Evolutionary conservation across 2,888 invertebrate species (phyloP), one percentile per base, ranked within the genome.

Genomic region (Meiosimyza platycephala): DNA sequence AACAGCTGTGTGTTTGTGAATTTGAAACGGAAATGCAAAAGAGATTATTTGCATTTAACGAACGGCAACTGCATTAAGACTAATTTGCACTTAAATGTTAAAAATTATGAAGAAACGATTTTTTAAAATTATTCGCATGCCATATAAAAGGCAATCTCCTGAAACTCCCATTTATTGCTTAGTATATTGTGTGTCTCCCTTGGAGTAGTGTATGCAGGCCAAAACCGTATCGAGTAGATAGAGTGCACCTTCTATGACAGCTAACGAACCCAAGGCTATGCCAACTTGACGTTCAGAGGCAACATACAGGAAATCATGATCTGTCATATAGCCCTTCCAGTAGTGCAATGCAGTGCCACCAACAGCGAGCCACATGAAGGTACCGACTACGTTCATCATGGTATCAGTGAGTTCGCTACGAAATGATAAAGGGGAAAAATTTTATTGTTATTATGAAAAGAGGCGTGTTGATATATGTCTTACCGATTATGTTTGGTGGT

Each of bases 271-370:
- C 78, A 95, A 88, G 1, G 95, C 95, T 66, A 95, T 87, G 73
- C 95, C 96, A 51, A 94, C 92, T 89, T 94, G 92, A 89, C 92
- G 90, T 85, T 95, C 95, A 0, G 92, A 91, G 68, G 92, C 91
- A 2, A 93, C 92, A 79, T 92, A 90, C 74, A 91, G 88, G 85
- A 90, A 93, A 84, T 93, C 93, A 82, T 95, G 92, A 83, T 95
- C 94, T 18, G 92, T 90, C 86, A 93, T 92, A 88, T 95, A 96
- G 1, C 95, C 95, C 74, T 93, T 92, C 95, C 95, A 96, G 88
- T 95, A 96, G 88, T 95, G 95, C 22, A 95, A 89, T 0, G 95
- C 95, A 33, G 94, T 94, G 0, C 94, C 95, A 1, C 95, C 95
- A 60, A 95, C 93, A 0, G 94, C 93, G 16, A 95, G 89, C 92